Evolutionary conservation across 2,113 vertebrate genomes (phyloP), one percentile per base, ranked within the genome.

Genomic region (Sapayoa aenigma): DNA sequence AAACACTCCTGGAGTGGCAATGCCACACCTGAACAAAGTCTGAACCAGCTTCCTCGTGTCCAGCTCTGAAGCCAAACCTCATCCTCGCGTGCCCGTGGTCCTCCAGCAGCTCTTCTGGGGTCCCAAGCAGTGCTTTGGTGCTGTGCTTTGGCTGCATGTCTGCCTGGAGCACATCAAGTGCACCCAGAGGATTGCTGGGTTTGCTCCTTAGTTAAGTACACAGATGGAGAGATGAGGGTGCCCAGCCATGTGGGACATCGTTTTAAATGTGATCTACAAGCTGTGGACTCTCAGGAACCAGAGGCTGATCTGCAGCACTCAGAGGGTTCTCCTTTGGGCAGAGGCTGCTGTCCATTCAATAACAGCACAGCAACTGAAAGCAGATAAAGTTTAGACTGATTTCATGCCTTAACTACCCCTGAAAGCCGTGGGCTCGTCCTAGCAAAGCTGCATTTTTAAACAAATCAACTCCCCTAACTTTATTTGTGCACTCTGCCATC

Each of bases 21-120:
- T 19, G 79, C 77, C 79, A 58, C 85, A 16, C 72, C 79, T 52
- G 46, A 35, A 15, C 65, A 47, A 67, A 74, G 67, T 4, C 46
- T 31, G 25, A 24, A 39, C 56, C n/a, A 9, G 5, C 72, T 37
- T 86, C 75, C 82, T 79, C 0, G 0, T 74, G 20, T n/a, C 50
- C 50, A 37, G 11, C 72, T 82, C 50, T 13, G 47, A 27, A 2
- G 19, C 33, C 76, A 78, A 74, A 21, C 8, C 47, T 9, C 8
- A 12, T 21, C 27, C 62, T 28, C 17, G 0, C 0, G 11, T 11
- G 9, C n/a, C n/a, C n/a, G n/a, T n/a, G n/a, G n/a, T n/a, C n/a
- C n/a, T 16, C 12, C 3, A 1, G 2, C 53, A 68, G 31, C 62
- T 27, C 4, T 12, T 14, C 42, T 3, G 4, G 3, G 5, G 27